Conservation (phyloP, 2,113 vertebrate genomes). For the Tachuris rubrigastra region DNA sequence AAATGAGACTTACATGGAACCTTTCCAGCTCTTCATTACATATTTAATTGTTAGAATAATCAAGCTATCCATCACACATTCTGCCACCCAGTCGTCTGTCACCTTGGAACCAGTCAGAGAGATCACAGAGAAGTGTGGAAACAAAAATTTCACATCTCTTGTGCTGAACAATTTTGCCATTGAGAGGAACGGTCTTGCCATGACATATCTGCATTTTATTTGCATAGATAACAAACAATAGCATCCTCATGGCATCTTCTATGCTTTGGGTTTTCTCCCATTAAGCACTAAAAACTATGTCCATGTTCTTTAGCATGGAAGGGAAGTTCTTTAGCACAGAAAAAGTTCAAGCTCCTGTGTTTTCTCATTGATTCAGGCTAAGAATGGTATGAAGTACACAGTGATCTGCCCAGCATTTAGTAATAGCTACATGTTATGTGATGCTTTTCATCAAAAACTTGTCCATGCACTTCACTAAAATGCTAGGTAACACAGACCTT, state of each 20-base stretch:
- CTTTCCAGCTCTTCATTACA: constrained; percentile 71
- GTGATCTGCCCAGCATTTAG: not conserved
- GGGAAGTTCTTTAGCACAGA: not conserved
- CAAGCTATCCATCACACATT: constrained; percentile 65
- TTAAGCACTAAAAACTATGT: not conserved
- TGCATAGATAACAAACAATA: not conserved
- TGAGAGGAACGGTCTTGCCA: not conserved
- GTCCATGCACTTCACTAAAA: not conserved
- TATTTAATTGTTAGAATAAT: constrained; percentile 77
- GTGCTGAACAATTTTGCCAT: not conserved
- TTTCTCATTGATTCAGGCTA: not conserved
- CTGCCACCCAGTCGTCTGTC: constrained; percentile 61
- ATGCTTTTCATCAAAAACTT: not conserved
- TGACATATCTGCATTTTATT: accelerated
- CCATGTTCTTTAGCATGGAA: not conserved
- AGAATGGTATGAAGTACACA: not conserved
- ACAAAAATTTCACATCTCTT: not conserved
- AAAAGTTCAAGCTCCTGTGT: not conserved
- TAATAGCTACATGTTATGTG: not conserved
- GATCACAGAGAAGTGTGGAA: not conserved
- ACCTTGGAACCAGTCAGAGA: constrained; percentile 40
- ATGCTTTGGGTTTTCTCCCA: not conserved
- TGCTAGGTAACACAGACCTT: not conserved
- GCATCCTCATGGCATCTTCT: not conserved
- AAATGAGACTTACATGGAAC: constrained; percentile 71